phyloP scores from a whole-genome alignment of 1,140 invertebrate species.

The Zaprionus gabonicus region DNA sequence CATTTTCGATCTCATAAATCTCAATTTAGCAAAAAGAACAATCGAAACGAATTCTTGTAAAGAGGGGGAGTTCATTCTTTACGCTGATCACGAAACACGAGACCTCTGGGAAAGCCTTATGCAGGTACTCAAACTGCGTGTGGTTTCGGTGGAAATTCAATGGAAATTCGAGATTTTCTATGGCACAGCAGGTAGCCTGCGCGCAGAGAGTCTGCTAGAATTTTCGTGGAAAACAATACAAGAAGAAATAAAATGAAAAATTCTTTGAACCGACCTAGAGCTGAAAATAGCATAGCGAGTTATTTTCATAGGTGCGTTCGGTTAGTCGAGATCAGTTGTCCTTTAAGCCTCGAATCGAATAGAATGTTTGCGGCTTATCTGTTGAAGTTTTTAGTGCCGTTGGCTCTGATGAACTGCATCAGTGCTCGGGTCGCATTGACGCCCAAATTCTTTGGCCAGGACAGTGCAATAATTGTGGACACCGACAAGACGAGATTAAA shows the following conservation, averaged over 20 bases:
- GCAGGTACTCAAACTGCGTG: slow-evolving; percentile 37
- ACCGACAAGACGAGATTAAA: slow-evolving; percentile 44
- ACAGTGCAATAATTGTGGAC: slow-evolving; percentile 66
- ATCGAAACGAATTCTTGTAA: neutral
- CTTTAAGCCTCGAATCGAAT: slow-evolving; percentile 48
- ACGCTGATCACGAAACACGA: slow-evolving; percentile 6
- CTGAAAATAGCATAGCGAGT: slow-evolving; percentile 8
- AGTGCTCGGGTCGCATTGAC: slow-evolving; percentile 22
- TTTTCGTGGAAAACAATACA: slow-evolving; percentile 46
- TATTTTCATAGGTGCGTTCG: slow-evolving; percentile 5
- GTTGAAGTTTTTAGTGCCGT: slow-evolving; percentile 34
- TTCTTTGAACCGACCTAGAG: slow-evolving; percentile 27
- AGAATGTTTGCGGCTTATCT: slow-evolving; percentile 42
- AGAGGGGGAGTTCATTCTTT: neutral
- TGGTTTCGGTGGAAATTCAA: slow-evolving; percentile 60
- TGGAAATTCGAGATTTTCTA: slow-evolving; percentile 66
- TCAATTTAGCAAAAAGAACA: slow-evolving; percentile 4
- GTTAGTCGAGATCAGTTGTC: slow-evolving; percentile 47
- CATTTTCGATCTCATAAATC: neutral
- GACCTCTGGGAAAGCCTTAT: slow-evolving; percentile 47
- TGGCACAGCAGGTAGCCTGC: slow-evolving; percentile 60
- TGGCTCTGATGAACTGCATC: slow-evolving; percentile 57
- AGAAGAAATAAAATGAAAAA: slow-evolving; percentile 23
- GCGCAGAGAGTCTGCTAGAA: slow-evolving; percentile 8
- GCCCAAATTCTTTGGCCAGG: slow-evolving; percentile 65